A percentile compares a stretch with the other conserved stretches of the same genome.
Conservation (phyloP, 2,797 vertebrate species). For the Hirundo rustica region DNA sequence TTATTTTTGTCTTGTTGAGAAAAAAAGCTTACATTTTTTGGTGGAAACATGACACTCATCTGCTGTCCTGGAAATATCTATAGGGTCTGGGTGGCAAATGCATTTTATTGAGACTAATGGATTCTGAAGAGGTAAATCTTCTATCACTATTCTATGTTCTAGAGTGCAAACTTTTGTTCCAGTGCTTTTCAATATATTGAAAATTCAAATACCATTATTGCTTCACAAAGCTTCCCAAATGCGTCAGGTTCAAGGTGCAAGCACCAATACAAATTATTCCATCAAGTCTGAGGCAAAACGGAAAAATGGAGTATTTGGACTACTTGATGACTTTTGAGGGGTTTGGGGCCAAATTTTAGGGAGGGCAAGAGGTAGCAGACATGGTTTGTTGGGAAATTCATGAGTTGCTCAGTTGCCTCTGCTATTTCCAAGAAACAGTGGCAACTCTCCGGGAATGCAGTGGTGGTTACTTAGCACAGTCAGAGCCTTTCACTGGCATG, state of each 20-base stretch:
- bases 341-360: not conserved
- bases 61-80: not conserved
- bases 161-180: not conserved
- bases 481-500: constrained; percentile 12
- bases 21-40: not conserved
- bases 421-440: not conserved
- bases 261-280: not conserved
- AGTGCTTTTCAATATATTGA: not conserved
- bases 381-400: not conserved
- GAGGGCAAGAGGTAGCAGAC: not conserved
- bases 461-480: constrained; percentile 11
- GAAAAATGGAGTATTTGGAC: not conserved
- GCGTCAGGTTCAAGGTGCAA: not conserved
- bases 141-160: not conserved
- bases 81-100: not conserved
- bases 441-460: not conserved
- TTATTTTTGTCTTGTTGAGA: not conserved
- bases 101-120: not conserved
- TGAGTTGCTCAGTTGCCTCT: not conserved
- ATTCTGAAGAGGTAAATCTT: not conserved
- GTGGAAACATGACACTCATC: not conserved
- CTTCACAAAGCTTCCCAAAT: not conserved
- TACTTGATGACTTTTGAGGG: rapidly evolving
- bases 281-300: not conserved
- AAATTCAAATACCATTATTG: not conserved